These are phyloP conservation scores for Anabas testudineus DNA, from an alignment of 2,797 vertebrate species.

Conservation along the genomic window DNA sequence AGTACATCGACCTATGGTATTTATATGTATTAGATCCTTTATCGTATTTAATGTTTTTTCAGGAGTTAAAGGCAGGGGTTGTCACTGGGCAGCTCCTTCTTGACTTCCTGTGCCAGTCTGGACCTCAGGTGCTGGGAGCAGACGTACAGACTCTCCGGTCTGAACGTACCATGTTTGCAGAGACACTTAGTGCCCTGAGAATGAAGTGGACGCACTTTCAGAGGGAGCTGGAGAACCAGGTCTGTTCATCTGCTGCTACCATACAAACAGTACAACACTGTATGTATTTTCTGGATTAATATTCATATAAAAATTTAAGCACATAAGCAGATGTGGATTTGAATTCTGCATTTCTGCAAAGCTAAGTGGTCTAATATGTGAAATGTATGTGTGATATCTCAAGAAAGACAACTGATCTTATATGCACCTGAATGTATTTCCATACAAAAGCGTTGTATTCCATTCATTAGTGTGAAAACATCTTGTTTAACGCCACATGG, in stretches of 20 bases:
- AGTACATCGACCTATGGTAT: no score
- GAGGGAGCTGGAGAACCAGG: conserved; percentile 85
- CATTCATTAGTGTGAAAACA: neutral
- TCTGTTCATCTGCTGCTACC: conserved; percentile 52
- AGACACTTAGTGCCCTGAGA: conserved; percentile 88
- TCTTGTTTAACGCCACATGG: neutral
- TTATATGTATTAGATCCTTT: no score
- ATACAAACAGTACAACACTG: neutral
- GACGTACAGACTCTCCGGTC: conserved; percentile 75
- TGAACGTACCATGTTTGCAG: conserved; percentile 85
- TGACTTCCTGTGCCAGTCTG: conserved; percentile 90
- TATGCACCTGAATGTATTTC: neutral
- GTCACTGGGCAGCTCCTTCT: conserved; percentile 86
- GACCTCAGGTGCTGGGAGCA: conserved; percentile 80
- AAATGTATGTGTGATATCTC: neutral
- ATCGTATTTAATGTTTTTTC: neutral
- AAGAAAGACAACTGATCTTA: neutral
- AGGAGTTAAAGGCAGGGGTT: conserved; percentile 87
- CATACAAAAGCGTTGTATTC: neutral
- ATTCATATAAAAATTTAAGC: neutral
- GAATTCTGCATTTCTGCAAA: neutral
- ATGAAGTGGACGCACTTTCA: conserved; percentile 85
- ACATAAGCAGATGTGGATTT: neutral
- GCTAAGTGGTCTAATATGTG: neutral
- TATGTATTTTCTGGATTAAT: neutral